Evolutionary conservation across 2,797 vertebrate species (phyloP), one percentile per base, ranked within the genome.

Genomic region (Poeciliopsis infans): DNA sequence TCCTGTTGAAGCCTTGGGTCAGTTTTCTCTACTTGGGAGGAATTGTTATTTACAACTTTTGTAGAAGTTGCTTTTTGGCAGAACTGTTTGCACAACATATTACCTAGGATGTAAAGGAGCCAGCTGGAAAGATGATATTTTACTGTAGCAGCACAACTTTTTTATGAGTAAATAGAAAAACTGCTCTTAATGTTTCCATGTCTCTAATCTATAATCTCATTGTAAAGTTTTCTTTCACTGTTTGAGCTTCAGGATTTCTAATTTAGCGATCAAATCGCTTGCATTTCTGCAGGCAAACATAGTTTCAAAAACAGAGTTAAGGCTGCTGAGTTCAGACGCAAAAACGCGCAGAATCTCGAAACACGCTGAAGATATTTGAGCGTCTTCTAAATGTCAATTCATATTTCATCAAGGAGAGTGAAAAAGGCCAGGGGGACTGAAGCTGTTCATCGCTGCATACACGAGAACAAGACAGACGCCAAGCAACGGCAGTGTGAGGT

Each of bases 211-310:
- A 46, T 72, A 80, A 87, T 84, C 39, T 75, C 43, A 75, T 80
- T 47, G n/a, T 75, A 77, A 28, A 36, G 25, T 36, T 75, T 83
- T 71, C 33, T 61, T 74, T 39, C 76, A 71, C 51, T 72, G 23
- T 87, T 80, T 89, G 77, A 79, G 74, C 66, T 83, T 90, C 84
- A 87, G 61, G 83, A 88, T 89, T 72, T 77, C 43, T 41, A 69
- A 72, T n/a, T 41, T 79, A 83, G 85, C 84, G 28, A 87, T 87
- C 85, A 90, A 87, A 77, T 84, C 69, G 80, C 46, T 85, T 78
- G 76, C 86, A 84, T 91, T 87, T 85, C 87, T 87, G 86, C 78
- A 77, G 87, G 80, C 83, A 84, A 89, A 85, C 85, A 83, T 55
- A 84, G 79, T 53, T 74, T 41, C n/a, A 71, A 28, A 43, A 36